These are phyloP conservation scores for Dilophus febrilis DNA, from an alignment of 2,888 invertebrate genomes.

Conservation along the genomic window DNA sequence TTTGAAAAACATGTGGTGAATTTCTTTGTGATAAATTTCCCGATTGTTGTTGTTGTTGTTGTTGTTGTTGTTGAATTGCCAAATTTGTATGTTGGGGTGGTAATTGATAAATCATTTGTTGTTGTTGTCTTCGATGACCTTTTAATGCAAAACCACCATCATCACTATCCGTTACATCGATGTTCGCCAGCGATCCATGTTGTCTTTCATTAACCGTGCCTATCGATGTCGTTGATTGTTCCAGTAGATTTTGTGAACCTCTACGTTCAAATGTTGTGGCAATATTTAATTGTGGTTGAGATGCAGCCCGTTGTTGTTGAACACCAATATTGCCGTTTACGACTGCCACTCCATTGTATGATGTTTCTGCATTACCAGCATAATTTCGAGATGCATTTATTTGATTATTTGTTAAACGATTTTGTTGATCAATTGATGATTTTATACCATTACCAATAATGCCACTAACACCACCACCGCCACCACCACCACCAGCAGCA, in stretches of 20 bases:
- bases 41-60: constrained; percentile 3
- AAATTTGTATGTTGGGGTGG: constrained; percentile 4
- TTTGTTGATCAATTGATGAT: neutral
- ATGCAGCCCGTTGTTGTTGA: constrained; percentile 36
- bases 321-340: constrained; percentile 3
- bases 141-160: constrained; percentile 37
- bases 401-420: neutral
- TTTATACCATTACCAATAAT: neutral
- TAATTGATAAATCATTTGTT: constrained; percentile 11
- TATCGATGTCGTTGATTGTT: constrained; percentile 1
- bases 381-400: neutral
- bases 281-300: constrained; percentile 43
- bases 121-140: constrained; percentile 10
- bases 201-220: constrained; percentile 22
- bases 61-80: neutral
- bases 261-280: constrained; percentile 9
- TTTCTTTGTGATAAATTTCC: constrained; percentile 7
- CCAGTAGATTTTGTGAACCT: constrained; percentile 9
- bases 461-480: too few relatives aligned
- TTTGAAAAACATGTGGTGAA: constrained; percentile 11
- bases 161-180: constrained; percentile 38
- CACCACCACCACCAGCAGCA: neutral
- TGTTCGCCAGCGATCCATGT: constrained; percentile 42
- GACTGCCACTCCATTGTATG: too few relatives aligned
- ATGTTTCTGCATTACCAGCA: constrained; percentile 2